Percentiles rank a stretch among this genome's conserved stretches.
Conservation (phyloP, 2,113 vertebrate species). For the Thunnus maccoyii region DNA sequence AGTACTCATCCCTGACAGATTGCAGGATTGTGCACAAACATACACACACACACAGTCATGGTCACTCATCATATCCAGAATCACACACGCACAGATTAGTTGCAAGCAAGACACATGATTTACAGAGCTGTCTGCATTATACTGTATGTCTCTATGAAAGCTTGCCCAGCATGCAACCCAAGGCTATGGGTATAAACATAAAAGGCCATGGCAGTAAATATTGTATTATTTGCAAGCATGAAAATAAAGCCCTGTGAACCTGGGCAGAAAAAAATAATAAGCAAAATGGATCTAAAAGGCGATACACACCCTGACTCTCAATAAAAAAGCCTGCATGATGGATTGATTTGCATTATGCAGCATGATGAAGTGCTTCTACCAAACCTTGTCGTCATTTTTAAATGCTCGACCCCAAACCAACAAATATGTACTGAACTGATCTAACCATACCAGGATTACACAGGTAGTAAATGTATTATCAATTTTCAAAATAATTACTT, state of each 20-base stretch:
- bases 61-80: constrained; percentile 14
- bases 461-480: neutral
- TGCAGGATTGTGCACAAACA: constrained; percentile 15
- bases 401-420: constrained; percentile 19
- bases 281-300: constrained; percentile 1
- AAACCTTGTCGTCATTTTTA: neutral
- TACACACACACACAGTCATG: constrained; percentile 3
- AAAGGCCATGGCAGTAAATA: constrained; percentile 7
- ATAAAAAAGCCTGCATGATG: constrained; percentile 16
- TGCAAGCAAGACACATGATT: constrained; percentile 34
- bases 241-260: neutral
- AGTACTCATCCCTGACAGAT: constrained; percentile 65
- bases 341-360: constrained; percentile 35
- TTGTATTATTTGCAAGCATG: neutral
- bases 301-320: neutral
- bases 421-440: constrained; percentile 19
- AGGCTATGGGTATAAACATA: constrained; percentile 31
- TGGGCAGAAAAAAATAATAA: neutral
- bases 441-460: neutral
- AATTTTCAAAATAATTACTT: constrained; percentile 5
- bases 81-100: constrained; percentile 24
- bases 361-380: neutral
- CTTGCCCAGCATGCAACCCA: constrained; percentile 12
- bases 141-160: constrained; percentile 25
- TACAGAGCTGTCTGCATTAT: constrained; percentile 22